These are phyloP conservation scores for Cremastinae sp. DNA, from an alignment of 2,888 invertebrate genomes.

Conservation along the genomic window DNA sequence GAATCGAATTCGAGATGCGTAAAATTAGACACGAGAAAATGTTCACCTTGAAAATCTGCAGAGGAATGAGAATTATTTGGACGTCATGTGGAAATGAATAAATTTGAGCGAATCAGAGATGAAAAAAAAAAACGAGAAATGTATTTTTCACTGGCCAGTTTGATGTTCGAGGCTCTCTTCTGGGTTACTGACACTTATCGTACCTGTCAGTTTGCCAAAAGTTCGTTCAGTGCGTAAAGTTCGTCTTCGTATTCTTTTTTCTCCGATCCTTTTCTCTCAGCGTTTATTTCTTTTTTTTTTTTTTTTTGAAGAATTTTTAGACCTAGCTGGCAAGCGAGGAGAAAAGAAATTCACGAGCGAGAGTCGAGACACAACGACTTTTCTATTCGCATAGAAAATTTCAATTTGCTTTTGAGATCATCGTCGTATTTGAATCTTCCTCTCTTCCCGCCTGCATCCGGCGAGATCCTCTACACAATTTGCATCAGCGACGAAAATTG, in stretches of 20 bases:
- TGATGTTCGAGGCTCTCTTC: constrained; percentile 15
- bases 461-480: not conserved
- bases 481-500: constrained; percentile 47
- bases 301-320: constrained; percentile 53
- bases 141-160: not conserved
- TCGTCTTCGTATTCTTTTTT: no score
- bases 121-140: not conserved
- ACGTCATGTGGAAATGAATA: no score
- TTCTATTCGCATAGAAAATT: constrained; percentile 15
- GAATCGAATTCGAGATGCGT: no score
- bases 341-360: constrained; percentile 1
- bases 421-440: constrained; percentile 1
- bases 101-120: no score
- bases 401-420: not conserved
- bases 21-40: no score
- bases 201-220: constrained; percentile 53
- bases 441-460: constrained; percentile 1
- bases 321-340: constrained; percentile 30
- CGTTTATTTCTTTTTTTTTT: not conserved
- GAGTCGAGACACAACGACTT: not conserved
- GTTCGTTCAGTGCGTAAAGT: constrained; percentile 14
- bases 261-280: no score
- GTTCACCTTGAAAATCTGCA: no score
- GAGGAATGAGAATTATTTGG: no score
- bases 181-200: constrained; percentile 55